Evolutionary conservation across 2,797 vertebrate genomes (phyloP), one percentile per base, ranked within the genome.

Genomic region (Chrysocyon brachyurus): DNA sequence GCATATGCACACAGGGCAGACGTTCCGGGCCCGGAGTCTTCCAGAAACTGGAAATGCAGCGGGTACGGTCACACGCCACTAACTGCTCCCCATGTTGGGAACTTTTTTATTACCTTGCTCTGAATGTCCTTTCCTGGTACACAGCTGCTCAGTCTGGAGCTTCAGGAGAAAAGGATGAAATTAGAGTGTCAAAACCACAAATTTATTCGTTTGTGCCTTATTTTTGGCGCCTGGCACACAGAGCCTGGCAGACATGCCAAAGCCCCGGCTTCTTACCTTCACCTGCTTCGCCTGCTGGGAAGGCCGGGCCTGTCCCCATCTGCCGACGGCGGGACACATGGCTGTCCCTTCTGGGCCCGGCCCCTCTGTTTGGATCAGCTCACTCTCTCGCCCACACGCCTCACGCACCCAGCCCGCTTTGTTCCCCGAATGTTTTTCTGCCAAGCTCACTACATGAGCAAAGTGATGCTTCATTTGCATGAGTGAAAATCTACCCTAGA

Each of bases 91-190:
- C 19, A 1, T 2, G 21, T 17, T 33, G 21, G 10, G 2, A 6
- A 21, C 28, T 24, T 36, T 66, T 85, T 73, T 59, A 22, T 59
- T n/a, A 2, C 87, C 4, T 73, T 15, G 81, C 72, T 93, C 81
- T 85, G 79, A 79, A 22, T 78, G 59, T 46, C 78, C 24, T 68
- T 90, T 84, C 56, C 66, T 28, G 12, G 90, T n/a, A 77, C 91
- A 82, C 86, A 89, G 92, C 96, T 95, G 78, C 78, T 93, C 84
- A 9, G 88, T 19, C 81, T 46, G 90, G 21, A 85, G 85, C 79
- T 87, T 57, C 19, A 0, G 90, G 83, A 86, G 61, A 63, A 46
- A 56, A 73, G 68, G 56, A 57, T 28, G 79, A 61, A 68, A 77
- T 93, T 28, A 89, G 61, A 81, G 61, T 56, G 64, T 70, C 73